Conservation (phyloP, 2,113 vertebrate genomes). For the Rhineura floridana region DNA sequence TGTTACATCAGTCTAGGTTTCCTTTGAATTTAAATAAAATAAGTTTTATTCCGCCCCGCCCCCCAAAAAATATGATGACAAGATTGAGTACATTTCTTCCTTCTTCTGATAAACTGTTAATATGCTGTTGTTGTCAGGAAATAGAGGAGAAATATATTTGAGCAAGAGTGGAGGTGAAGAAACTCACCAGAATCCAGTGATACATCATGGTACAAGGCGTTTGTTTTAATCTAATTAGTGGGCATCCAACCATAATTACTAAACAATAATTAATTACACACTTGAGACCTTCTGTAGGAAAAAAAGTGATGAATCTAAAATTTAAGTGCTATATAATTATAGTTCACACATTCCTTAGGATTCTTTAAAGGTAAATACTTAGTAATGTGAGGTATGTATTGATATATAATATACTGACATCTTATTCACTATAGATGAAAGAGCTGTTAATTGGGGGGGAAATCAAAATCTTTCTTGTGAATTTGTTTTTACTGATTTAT, state of each 20-base stretch:
- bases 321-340: background rate
- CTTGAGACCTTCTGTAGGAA: slow-evolving; percentile 24
- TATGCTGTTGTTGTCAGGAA: background rate
- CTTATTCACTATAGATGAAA: background rate
- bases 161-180: background rate
- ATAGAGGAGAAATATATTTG: background rate
- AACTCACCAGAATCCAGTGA: background rate
- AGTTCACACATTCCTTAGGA: background rate
- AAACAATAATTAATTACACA: slow-evolving; percentile 25
- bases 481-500: background rate
- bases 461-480: background rate
- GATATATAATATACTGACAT: background rate
- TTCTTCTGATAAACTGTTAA: background rate
- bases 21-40: background rate
- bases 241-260: slow-evolving; percentile 20
- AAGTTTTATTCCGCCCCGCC: background rate
- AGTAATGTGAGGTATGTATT: background rate
- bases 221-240: slow-evolving; percentile 37
- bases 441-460: background rate
- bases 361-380: slow-evolving; percentile 4
- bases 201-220: background rate
- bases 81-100: too few relatives aligned
- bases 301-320: slow-evolving; percentile 17
- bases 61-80: too few relatives aligned
- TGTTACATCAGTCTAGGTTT: background rate